Percentiles rank a stretch among this genome's conserved stretches.
Conservation (phyloP, 37 sponge, comb jelly and placozoan species). For the Bolinopsis microptera region DNA sequence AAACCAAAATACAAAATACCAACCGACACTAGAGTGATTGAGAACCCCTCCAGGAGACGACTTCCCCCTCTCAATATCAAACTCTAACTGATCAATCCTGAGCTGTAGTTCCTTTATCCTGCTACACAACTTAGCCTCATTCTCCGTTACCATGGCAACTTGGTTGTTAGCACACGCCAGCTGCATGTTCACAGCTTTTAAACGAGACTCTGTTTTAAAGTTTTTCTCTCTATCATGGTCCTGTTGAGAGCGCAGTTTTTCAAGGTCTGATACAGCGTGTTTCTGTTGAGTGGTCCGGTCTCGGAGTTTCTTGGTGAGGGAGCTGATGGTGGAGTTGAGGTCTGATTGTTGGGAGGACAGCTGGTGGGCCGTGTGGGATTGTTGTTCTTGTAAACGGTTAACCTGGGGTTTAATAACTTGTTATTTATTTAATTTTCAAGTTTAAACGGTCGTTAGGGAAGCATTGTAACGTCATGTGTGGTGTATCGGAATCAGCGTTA, state of each 20-base stretch:
- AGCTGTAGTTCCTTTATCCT: constrained; percentile 51
- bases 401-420: too few relatives aligned
- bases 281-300: background rate
- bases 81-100: constrained; percentile 18
- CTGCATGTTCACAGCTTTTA: background rate
- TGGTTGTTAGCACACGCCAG: constrained; percentile 5
- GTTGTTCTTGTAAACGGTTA: constrained; percentile 9
- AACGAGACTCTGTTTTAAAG: background rate
- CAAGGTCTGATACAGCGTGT: background rate
- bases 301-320: background rate
- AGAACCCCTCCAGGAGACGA: background rate
- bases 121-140: background rate
- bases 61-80: constrained; percentile 3
- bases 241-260: background rate
- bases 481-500: too few relatives aligned
- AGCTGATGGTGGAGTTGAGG: background rate
- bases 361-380: background rate
- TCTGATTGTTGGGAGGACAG: background rate
- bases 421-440: too few relatives aligned
- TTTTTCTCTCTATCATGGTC: background rate
- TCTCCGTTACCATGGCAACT: constrained; percentile 10
- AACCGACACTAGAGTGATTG: constrained; percentile 19
- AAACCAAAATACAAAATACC: background rate
- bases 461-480: too few relatives aligned
- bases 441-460: too few relatives aligned